Conservation (phyloP, 2,113 vertebrate species). For the Ceyx cyanopectus region DNA sequence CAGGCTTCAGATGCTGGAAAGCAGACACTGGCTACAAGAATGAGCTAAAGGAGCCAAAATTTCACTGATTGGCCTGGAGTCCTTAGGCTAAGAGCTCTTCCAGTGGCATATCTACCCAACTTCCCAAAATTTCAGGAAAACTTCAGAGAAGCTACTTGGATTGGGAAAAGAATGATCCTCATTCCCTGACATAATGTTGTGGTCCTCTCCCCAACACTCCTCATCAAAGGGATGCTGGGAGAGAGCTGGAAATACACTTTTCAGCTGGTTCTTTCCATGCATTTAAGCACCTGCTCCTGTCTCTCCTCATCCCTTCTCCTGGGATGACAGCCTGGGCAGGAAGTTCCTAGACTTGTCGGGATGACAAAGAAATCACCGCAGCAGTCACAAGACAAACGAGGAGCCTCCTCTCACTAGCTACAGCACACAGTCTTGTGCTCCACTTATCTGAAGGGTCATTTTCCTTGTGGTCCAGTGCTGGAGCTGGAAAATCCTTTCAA, state of each 20-base stretch:
- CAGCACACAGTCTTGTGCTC: fast-evolving
- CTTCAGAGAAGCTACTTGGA: not conserved
- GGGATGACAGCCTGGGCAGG: not conserved
- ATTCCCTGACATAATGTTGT: not conserved
- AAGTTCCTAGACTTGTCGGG: not conserved
- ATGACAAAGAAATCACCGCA: not conserved
- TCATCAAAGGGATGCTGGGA: not conserved
- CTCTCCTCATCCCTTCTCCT: not conserved
- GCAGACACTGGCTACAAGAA: not conserved
- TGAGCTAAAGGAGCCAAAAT: not conserved
- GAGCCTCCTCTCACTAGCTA: not conserved
- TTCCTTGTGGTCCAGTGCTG: not conserved
- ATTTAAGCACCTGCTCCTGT: not conserved
- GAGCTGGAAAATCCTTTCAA: not conserved
- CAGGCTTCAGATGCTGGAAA: not conserved
- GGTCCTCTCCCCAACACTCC: not conserved
- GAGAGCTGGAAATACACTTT: not conserved
- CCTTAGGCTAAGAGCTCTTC: not conserved
- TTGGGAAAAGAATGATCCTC: not conserved
- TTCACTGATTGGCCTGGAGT: not conserved
- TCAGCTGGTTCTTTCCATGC: not conserved
- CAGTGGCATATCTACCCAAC: not conserved
- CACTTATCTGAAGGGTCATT: not conserved
- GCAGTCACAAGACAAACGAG: not conserved
- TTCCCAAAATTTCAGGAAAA: not conserved